These are phyloP conservation scores for Diprion similis DNA, from an alignment of 1,140 invertebrate genomes.

Conservation along the genomic window DNA sequence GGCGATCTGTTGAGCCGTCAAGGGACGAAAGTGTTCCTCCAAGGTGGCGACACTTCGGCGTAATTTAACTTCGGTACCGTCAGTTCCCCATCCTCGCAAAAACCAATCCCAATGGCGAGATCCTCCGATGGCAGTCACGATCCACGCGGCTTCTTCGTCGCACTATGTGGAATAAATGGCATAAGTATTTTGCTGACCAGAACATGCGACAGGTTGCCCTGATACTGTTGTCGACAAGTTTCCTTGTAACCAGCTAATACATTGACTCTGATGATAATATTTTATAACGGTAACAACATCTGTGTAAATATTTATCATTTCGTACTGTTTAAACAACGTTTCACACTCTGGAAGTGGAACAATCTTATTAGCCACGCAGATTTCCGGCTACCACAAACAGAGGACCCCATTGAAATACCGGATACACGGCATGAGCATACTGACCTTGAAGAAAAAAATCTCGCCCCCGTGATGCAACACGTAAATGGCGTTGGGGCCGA, in stretches of 20 bases:
- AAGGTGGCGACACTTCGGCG: conserved; percentile 42
- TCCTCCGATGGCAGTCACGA: conserved; percentile 32
- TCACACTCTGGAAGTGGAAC: too few relatives aligned
- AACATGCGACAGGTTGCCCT: too few relatives aligned
- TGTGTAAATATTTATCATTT: too few relatives aligned
- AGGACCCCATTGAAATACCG: too few relatives aligned
- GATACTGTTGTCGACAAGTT: too few relatives aligned
- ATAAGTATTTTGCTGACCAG: not conserved
- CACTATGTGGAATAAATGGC: conserved; percentile 30
- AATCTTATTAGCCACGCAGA: too few relatives aligned
- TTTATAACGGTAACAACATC: too few relatives aligned
- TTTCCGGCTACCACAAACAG: too few relatives aligned
- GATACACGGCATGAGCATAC: not conserved
- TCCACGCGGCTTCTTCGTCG: conserved; percentile 45
- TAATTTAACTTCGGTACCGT: conserved; percentile 42
- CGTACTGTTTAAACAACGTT: too few relatives aligned
- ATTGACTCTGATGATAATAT: too few relatives aligned
- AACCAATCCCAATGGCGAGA: conserved; percentile 46
- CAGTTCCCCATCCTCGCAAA: conserved; percentile 33
- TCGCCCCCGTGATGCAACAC: conserved; percentile 46
- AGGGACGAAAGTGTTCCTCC: conserved; percentile 31
- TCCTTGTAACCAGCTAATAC: too few relatives aligned
- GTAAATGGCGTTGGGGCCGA: conserved; percentile 42
- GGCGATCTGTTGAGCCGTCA: conserved; percentile 32
- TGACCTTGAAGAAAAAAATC: conserved; percentile 53